Conservation (phyloP, 2,113 vertebrate genomes). For the Oncorhynchus keta region DNA sequence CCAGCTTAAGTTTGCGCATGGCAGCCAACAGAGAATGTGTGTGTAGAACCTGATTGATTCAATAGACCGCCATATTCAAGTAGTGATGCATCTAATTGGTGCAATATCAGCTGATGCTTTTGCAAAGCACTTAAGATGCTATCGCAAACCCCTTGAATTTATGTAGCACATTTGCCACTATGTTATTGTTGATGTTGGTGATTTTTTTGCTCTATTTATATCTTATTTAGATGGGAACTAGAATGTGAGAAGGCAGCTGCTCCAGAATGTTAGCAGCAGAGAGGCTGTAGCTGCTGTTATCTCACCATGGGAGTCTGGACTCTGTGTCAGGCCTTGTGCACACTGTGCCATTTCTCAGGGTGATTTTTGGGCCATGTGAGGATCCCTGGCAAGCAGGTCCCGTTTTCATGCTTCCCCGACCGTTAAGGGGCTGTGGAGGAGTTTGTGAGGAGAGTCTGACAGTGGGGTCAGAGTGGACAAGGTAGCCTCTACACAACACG, state of each 20-base stretch:
- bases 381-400: neutral
- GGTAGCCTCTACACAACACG: constrained; percentile 34
- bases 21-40: no score
- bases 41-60: no score
- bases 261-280: constrained; percentile 10
- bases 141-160: no score
- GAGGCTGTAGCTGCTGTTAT: constrained; percentile 4
- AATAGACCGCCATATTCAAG: no score
- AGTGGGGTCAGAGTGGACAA: constrained; percentile 43
- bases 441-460: constrained; percentile 22
- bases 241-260: constrained; percentile 34
- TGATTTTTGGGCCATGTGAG: constrained; percentile 15
- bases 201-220: constrained; percentile 5
- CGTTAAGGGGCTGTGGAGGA: constrained; percentile 56
- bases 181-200: neutral
- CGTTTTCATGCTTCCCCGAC: constrained; percentile 50
- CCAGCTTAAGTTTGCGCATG: no score
- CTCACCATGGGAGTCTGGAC: constrained; percentile 12
- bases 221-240: constrained; percentile 13
- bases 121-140: no score
- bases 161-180: neutral
- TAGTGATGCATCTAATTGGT: no score
- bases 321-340: constrained; percentile 18
- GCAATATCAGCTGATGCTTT: no score
- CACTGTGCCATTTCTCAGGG: neutral